Conservation (phyloP, 2,797 vertebrate species). For the Crypturellus tataupa region DNA sequence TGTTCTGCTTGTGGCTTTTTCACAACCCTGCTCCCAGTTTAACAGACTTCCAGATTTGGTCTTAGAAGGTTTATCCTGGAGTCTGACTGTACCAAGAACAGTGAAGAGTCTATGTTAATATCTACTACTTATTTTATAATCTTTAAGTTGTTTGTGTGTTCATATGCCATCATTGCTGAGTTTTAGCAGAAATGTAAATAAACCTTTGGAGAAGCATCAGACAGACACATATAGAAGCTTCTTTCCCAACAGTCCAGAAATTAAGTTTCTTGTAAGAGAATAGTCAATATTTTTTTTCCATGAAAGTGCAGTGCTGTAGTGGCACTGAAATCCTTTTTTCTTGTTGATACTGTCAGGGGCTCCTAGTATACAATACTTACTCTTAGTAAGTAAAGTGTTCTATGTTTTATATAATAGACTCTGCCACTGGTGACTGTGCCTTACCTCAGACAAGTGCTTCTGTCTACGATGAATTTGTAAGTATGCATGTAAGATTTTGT, state of each 20-base stretch:
- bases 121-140: not conserved
- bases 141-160: not conserved
- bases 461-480: not conserved
- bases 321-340: not conserved
- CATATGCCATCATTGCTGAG: not conserved
- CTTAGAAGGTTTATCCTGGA: not conserved
- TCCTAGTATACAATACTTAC: not conserved
- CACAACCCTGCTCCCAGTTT: not conserved
- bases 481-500: not conserved
- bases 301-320: not conserved
- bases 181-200: not conserved
- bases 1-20: not conserved
- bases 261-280: not conserved
- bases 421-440: not conserved
- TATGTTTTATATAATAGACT: constrained; percentile 37
- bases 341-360: not conserved
- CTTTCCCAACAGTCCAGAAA: not conserved
- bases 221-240: not conserved
- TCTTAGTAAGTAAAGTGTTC: not conserved
- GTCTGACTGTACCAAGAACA: not conserved
- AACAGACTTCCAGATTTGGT: not conserved
- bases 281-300: not conserved
- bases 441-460: not conserved
- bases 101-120: not conserved
- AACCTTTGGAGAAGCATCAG: not conserved